Conservation (phyloP, 1,140 invertebrate species). For the Aphaenogaster rudis region DNA sequence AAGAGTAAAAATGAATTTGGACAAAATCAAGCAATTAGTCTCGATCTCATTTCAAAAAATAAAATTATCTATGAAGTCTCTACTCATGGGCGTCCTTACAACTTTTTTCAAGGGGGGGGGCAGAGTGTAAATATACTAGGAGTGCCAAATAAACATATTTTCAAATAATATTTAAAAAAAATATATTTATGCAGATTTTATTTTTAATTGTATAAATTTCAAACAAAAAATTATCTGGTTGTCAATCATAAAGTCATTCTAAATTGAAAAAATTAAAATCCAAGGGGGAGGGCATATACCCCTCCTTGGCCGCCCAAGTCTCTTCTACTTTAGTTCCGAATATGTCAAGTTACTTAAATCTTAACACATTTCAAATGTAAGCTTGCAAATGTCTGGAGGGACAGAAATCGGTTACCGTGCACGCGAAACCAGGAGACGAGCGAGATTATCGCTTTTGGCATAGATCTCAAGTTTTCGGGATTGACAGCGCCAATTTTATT, state of each 20-base stretch:
- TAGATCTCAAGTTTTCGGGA: background rate
- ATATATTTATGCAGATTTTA: too few relatives aligned
- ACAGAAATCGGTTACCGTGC: background rate
- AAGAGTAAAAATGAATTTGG: background rate
- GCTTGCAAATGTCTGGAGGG: background rate
- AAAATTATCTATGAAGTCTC: background rate
- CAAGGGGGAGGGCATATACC: too few relatives aligned
- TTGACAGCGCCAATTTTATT: conserved; percentile 9
- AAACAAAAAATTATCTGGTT: too few relatives aligned
- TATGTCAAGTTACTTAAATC: background rate
- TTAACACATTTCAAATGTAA: background rate
- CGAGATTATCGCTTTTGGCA: background rate
- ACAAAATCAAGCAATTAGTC: background rate
- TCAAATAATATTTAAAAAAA: too few relatives aligned
- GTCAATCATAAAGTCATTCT: too few relatives aligned
- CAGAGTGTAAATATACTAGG: too few relatives aligned
- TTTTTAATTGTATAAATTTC: too few relatives aligned
- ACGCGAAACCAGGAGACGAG: background rate
- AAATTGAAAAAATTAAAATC: too few relatives aligned
- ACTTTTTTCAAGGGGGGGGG: too few relatives aligned
- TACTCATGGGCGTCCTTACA: too few relatives aligned
- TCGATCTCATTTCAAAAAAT: background rate
- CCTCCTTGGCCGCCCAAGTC: too few relatives aligned
- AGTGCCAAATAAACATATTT: too few relatives aligned
- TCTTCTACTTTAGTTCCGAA: background rate